Base-by-base conservation (phyloP, 2,888 invertebrate species). In the Nemapogon koenigi region DNA sequence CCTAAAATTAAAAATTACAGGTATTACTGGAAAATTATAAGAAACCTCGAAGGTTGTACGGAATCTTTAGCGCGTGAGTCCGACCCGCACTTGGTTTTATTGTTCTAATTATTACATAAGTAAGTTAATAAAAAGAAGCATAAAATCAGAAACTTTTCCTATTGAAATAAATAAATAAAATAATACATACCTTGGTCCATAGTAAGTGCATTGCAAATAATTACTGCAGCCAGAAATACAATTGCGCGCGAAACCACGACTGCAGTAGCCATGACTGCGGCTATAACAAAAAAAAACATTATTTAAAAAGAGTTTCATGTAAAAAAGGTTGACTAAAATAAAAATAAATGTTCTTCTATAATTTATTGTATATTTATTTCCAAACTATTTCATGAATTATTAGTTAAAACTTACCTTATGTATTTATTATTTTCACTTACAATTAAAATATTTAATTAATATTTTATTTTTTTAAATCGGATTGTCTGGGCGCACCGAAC, bases 141-240 rank as follows among this genome's bases (percentile, higher is more conserved):
- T 10, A 22, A 22, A 22, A 22, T 22, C 10, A 22, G 2, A 13
- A 6, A 15, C 13, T 28, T 28, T 13, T 28, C 14, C 13, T 15
- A 28, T 8, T 6, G 13, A 28, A 13, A 28, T 6, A 7, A 22
- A 22, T 22, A 22, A 43, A 36, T 39, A 41, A 16, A 26, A 29
- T 40, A 39, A 27, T 25, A 47, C 67, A 55, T 59, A 82, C 83
- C 81, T 61, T 75, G 61, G 49, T 83, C 82, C 52, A 82, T 50
- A 39, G 78, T 75, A 43, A 81, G 72, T n/a, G 72, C 64, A 38
- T 68, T 51, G 10, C 57, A 48, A 38, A 50, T 45, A 42, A 51
- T 53, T 40, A 57, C 59, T 40, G 60, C 45, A 14, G 62, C 46
- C 36, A 71, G 52, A 19, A 75, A 53, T 46, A 62, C 51, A 37